Base-by-base conservation (phyloP, 2,888 invertebrate species). In the Amphipoea oculea region DNA sequence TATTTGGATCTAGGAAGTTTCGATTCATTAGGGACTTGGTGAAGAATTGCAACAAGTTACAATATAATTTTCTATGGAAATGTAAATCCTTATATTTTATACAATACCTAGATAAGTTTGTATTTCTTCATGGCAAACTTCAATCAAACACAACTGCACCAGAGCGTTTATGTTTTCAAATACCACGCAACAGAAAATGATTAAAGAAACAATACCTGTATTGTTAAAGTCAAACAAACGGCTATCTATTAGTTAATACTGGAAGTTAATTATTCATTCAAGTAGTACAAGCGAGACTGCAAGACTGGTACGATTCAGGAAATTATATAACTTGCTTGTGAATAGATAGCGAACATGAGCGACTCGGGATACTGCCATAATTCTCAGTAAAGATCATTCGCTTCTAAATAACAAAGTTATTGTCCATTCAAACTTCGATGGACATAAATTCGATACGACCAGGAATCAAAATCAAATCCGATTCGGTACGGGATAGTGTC, bases 381-480 rank as follows among this genome's bases (percentile, higher is more conserved):
- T 91, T 92, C 90, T 89, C 88, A 75, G 88, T 89, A 89, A 91
- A 90, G 91, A 90, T 89, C 90, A 89, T 89, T 92, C 91, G 89
- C 88, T 86, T 87, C 89, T 86, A 91, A 91, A 91, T 91, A 94
- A 93, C 92, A 92, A 92, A 93, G 91, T 93, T 94, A 93, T 91
- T 90, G 92, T 92, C 92, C 91, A 93, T 93, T 93, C 91, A 92
- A 93, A 94, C 92, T 93, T 92, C 88, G 91, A 90, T 89, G 84
- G 92, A 92, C 90, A 91, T 91, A 91, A 94, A 94, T 92, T 92
- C 91, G 90, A 92, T 92, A 91, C 89, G 90, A 92, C 89, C 87
- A 88, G 89, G 89, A 91, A 91, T 91, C 90, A 90, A 92, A 93
- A 91, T 90, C 90, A 89, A 93, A 93, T 91, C 91, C 83, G 86